These are phyloP conservation scores for Parnassius orleans DNA, from an alignment of 2,888 invertebrate species.

Conservation along the genomic window DNA sequence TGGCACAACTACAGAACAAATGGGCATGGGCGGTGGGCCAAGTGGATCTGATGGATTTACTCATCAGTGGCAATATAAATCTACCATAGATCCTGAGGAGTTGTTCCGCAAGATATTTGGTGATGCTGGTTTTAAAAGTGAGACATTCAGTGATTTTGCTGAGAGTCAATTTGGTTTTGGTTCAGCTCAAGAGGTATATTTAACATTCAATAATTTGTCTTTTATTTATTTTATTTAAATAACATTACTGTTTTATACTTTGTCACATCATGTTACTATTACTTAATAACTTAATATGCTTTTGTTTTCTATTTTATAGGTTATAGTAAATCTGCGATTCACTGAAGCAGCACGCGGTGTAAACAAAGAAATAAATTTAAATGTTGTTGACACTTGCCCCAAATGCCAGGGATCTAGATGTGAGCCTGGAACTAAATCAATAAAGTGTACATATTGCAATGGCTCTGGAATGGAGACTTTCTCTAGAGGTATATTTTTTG, in stretches of 20 bases:
- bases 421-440: conserved; percentile 95
- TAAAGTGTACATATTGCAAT: conserved; percentile 95
- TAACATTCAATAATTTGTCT: background rate
- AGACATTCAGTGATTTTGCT: conserved; percentile 90
- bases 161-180: conserved; percentile 95
- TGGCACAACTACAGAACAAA: conserved; percentile 93
- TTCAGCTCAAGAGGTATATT: conserved; percentile 90
- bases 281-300: background rate
- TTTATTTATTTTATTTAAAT: conserved; percentile 11
- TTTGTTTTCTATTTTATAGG: conserved; percentile 6
- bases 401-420: conserved; percentile 93
- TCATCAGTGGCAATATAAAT: conserved; percentile 92
- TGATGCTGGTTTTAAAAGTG: conserved; percentile 86
- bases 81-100: conserved; percentile 97
- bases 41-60: conserved; percentile 83
- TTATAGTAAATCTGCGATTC: conserved; percentile 85
- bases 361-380: conserved; percentile 95
- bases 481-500: conserved; percentile 77
- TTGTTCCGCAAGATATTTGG: conserved; percentile 97
- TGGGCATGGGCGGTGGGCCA: conserved; percentile 85
- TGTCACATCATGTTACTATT: too few relatives aligned
- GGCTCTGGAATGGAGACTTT: conserved; percentile 98
- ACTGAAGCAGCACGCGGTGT: conserved; percentile 97
- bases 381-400: conserved; percentile 95
- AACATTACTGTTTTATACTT: background rate